phyloP scores from a whole-genome alignment of 1,140 invertebrate genomes.

The Xylocopa sonorina region DNA sequence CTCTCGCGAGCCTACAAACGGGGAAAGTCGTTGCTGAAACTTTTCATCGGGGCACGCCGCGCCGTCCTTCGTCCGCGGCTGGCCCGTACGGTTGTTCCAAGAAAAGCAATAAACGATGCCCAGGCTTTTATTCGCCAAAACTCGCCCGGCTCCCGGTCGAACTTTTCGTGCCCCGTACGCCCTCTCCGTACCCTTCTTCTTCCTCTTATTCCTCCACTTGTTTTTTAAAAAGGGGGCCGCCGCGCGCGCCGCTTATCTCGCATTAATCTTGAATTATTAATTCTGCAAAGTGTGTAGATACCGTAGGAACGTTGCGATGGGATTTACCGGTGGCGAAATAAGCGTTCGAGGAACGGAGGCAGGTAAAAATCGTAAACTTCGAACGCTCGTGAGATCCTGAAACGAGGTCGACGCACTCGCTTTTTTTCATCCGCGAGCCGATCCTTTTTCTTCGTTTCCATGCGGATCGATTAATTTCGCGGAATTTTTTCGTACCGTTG shows the following conservation, averaged over 20 bases:
- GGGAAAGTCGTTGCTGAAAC: conserved; percentile 58
- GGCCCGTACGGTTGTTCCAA: conserved; percentile 54
- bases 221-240: too few relatives aligned
- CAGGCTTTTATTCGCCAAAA: conserved; percentile 32
- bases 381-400: conserved; percentile 2
- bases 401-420: conserved; percentile 28
- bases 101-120: conserved; percentile 60
- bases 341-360: conserved; percentile 22
- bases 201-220: background rate
- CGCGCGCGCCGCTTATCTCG: conserved; percentile 22
- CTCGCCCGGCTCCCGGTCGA: conserved; percentile 34
- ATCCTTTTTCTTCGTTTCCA: background rate
- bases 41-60: conserved; percentile 54
- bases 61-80: conserved; percentile 45
- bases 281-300: conserved; percentile 42
- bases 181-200: background rate
- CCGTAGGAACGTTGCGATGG: conserved; percentile 22
- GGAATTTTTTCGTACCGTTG: too few relatives aligned
- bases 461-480: background rate
- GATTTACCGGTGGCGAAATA: conserved; percentile 42
- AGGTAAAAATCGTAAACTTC: conserved; percentile 17
- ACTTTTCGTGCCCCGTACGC: conserved; percentile 23
- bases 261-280: conserved; percentile 47
- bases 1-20: conserved; percentile 40
- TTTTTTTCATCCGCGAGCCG: background rate